Percentiles rank a stretch among this genome's conserved stretches.
phyloP scores from a whole-genome alignment of 2,797 vertebrate genomes.

The Oceanodroma leucorhoa region DNA sequence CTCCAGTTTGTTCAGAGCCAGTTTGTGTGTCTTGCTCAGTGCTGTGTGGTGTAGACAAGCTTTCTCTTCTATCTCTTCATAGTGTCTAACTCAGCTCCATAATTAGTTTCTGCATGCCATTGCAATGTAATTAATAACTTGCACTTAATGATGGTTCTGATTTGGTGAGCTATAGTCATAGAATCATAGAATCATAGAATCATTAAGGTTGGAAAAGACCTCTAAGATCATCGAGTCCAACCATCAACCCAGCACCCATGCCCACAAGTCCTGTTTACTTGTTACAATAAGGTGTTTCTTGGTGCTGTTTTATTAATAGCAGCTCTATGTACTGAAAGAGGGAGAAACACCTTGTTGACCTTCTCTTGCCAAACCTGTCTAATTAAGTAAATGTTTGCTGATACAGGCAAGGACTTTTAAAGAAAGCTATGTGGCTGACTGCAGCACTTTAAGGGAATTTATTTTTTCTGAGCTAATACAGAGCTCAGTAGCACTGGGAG shows the following conservation, averaged over 20 bases:
- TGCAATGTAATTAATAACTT: neutral
- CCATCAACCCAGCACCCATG: too few relatives aligned
- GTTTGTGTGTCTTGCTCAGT: neutral
- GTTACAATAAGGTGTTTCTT: neutral
- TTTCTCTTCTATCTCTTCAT: neutral
- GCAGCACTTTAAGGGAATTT: neutral
- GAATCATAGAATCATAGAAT: too few relatives aligned
- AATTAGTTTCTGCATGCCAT: neutral
- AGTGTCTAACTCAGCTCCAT: neutral
- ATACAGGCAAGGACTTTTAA: neutral
- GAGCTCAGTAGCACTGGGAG: neutral
- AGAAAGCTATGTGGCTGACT: neutral
- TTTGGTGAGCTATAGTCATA: neutral
- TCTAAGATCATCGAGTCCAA: too few relatives aligned
- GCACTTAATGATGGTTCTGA: neutral
- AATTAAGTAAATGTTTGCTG: neutral
- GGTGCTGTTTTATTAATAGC: neutral
- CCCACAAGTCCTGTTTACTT: neutral
- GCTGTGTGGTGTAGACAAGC: neutral
- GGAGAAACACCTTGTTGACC: neutral
- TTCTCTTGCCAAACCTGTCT: slow-evolving; percentile 2
- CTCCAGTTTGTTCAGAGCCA: neutral
- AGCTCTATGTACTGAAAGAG: neutral
- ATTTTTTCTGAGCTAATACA: neutral
- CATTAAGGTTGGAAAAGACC: too few relatives aligned